Evolutionary conservation across 2,113 vertebrate species (phyloP), one percentile per base, ranked within the genome.

Genomic region (Brachypteracias leptosomus): DNA sequence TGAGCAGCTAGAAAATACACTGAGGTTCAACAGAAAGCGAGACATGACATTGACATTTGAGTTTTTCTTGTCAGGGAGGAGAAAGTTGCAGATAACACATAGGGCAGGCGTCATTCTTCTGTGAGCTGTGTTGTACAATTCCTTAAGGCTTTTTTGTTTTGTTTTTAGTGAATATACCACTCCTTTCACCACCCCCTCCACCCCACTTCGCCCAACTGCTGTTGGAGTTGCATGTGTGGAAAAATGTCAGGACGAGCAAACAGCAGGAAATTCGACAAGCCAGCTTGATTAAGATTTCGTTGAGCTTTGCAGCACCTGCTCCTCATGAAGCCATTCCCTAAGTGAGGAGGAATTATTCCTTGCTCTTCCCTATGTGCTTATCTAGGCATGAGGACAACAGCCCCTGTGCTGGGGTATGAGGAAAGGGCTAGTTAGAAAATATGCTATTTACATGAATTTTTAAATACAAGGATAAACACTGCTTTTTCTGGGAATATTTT

Each of bases 261-360:
- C 29, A 93, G 81, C 46, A 96, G 85, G 75, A 96, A 88, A 96
- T 79, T 76, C 12, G 11, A 74, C 71, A 70, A 94, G 13, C 47
- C 3, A 13, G 33, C 35, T 88, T 71, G 79, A 86, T 81, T 80
- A 74, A 91, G 79, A 44, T 94, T 90, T 78, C 0, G 0, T 16
- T 67, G 82, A 90, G 59, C 24, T 92, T 90, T 89, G 57, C 72
- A 77, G 57, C 61, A 55, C 26, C 31, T 72, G 59, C 61, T n/a
- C 59, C 71, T 55, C 33, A 21, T 21, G 49, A 90, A 93, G 33
- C 67, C 14, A 14, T 28, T 81, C 33, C 22, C 36, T 44, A 36
- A 63, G 38, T 20, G 49, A 72, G 68, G 7, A 81, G 52, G 55
- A 95, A 84, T 88, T 84, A 74, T 36, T 65, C n/a, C n/a, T 86